Conservation (phyloP, 1,140 invertebrate genomes). For the Heliconius hewitsoni region DNA sequence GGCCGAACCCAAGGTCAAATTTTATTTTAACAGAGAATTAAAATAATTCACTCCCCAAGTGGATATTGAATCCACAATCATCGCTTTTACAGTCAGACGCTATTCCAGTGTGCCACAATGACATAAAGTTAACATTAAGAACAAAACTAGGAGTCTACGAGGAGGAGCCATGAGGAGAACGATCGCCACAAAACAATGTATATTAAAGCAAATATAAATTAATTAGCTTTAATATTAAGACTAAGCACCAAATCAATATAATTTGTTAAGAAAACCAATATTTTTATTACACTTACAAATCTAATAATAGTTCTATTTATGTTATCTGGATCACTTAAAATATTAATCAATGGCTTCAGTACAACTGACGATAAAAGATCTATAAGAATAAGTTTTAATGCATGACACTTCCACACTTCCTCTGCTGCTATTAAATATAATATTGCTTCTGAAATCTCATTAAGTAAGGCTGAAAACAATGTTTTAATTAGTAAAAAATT, state of each 20-base stretch:
- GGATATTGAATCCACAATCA: too few species aligned
- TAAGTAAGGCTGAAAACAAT: conserved; percentile 88
- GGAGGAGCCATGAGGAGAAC: too few species aligned
- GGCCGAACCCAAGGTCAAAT: too few species aligned
- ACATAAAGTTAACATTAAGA: too few species aligned
- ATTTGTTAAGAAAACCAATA: neutral
- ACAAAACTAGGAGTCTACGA: too few species aligned
- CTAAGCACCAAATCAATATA: neutral
- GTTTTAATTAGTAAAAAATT: neutral
- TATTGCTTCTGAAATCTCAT: conserved; percentile 91
- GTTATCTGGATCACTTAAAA: conserved; percentile 96
- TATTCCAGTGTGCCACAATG: too few species aligned
- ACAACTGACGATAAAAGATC: conserved; percentile 91
- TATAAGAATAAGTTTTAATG: conserved; percentile 88
- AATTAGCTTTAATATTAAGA: too few species aligned
- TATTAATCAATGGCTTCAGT: conserved; percentile 87
- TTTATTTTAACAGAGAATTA: too few species aligned
- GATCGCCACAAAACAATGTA: too few species aligned
- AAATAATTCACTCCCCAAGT: too few species aligned
- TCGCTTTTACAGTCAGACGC: too few species aligned
- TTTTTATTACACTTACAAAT: conserved; percentile 86
- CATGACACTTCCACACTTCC: conserved; percentile 92
- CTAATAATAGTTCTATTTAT: conserved; percentile 95
- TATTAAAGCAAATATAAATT: too few species aligned
- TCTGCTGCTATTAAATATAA: conserved; percentile 92